Conservation (phyloP, 2,797 vertebrate genomes). For the Acridotheres tristis region DNA sequence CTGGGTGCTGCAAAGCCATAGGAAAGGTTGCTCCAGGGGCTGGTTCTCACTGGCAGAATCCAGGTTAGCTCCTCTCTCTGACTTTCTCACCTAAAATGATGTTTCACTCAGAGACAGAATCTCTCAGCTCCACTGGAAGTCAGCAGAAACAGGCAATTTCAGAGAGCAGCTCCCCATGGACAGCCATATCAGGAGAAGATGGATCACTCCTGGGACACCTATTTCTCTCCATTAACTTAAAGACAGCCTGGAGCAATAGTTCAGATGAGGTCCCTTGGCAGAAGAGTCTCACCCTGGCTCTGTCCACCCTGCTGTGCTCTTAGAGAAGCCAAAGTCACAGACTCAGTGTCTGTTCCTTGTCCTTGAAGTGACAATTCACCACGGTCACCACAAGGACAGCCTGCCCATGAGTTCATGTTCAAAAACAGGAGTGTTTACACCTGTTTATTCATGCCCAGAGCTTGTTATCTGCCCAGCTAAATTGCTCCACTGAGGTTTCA, state of each 20-base stretch:
- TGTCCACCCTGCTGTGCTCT: background rate
- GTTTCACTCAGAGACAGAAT: background rate
- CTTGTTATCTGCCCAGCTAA: background rate
- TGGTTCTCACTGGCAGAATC: background rate
- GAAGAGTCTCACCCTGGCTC: background rate
- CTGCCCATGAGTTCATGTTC: background rate
- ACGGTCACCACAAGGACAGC: background rate
- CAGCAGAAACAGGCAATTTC: slow-evolving; percentile 23
- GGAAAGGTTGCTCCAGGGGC: background rate
- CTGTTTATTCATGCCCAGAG: background rate
- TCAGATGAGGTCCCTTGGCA: background rate
- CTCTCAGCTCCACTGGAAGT: background rate
- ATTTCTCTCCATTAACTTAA: slow-evolving; percentile 51
- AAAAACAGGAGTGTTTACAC: background rate
- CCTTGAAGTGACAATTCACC: background rate
- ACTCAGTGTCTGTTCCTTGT: fast-evolving
- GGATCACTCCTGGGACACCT: background rate
- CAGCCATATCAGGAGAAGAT: background rate
- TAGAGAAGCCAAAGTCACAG: background rate
- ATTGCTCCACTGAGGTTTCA: background rate
- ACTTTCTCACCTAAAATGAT: background rate
- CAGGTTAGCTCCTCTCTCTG: background rate
- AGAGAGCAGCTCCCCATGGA: background rate
- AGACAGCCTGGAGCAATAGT: background rate
- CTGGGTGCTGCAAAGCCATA: background rate